Conservation (phyloP, 1,140 invertebrate genomes). For the Lepidurus couesii region DNA sequence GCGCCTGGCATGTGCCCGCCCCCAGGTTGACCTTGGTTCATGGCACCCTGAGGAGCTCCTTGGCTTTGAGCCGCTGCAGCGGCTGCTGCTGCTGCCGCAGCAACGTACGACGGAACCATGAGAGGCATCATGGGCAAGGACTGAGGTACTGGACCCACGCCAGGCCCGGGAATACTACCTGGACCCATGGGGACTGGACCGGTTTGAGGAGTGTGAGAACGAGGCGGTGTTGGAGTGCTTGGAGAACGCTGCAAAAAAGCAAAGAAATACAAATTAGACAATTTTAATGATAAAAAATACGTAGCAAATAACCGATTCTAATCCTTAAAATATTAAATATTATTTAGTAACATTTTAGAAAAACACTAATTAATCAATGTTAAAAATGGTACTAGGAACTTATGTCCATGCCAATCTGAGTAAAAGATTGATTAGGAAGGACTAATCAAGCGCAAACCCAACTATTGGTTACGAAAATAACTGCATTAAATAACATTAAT, state of each 20-base stretch:
- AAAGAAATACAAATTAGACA: slow-evolving; percentile 34
- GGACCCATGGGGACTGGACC: slow-evolving; percentile 48
- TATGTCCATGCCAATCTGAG: too few species aligned
- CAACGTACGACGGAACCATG: slow-evolving; percentile 46
- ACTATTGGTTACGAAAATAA: too few species aligned
- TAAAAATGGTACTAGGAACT: too few species aligned
- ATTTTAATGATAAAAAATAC: slow-evolving; percentile 32
- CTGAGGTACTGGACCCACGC: slow-evolving; percentile 33
- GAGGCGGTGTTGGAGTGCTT: slow-evolving; percentile 58
- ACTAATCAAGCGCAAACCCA: too few species aligned
- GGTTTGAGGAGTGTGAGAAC: slow-evolving; percentile 79
- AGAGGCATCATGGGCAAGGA: slow-evolving; percentile 44
- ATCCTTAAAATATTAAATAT: too few species aligned
- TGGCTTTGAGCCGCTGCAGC: slow-evolving; percentile 30
- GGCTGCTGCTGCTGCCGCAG: slow-evolving; percentile 41
- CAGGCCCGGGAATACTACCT: slow-evolving; percentile 35
- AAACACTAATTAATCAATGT: too few species aligned
- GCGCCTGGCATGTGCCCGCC: not conserved
- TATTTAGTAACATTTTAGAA: too few species aligned
- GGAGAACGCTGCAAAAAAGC: slow-evolving; percentile 52
- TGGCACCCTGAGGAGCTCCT: slow-evolving; percentile 21
- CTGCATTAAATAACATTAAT: too few species aligned
- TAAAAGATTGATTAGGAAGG: too few species aligned
- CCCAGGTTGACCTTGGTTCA: not conserved
- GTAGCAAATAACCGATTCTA: too few species aligned